These are phyloP conservation scores for Nephrocerus scutellatus DNA, from an alignment of 2,888 invertebrate species.

Conservation along the genomic window DNA sequence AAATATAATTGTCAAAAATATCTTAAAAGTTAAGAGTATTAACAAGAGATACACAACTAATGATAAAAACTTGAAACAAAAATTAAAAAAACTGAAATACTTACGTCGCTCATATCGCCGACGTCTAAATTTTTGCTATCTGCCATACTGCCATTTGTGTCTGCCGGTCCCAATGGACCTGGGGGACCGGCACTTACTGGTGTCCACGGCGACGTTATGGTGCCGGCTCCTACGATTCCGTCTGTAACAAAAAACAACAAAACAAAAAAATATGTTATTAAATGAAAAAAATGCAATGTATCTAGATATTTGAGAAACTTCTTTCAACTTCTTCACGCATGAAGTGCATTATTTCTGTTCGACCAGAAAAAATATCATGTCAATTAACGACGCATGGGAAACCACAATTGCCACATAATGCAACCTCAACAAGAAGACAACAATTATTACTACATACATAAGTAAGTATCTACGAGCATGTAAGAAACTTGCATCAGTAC, in stretches of 20 bases:
- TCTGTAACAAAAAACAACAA: conserved; percentile 48
- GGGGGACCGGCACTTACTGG: conserved; percentile 73
- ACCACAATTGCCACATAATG: too few relatives aligned
- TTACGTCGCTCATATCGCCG: conserved; percentile 83
- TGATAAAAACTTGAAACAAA: neutral
- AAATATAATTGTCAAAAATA: too few relatives aligned
- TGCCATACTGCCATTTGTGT: conserved; percentile 87
- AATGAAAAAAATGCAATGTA: neutral
- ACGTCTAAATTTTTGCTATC: conserved; percentile 88
- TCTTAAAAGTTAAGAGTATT: too few relatives aligned
- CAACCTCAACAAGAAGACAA: too few relatives aligned
- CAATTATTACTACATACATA: too few relatives aligned
- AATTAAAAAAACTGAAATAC: conserved; percentile 36
- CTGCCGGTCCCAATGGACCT: conserved; percentile 59
- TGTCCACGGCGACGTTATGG: conserved; percentile 95
- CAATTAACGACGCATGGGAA: too few relatives aligned
- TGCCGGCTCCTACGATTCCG: conserved; percentile 75
- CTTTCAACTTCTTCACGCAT: too few relatives aligned
- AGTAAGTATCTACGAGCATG: too few relatives aligned
- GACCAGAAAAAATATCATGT: too few relatives aligned
- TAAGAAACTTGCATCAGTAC: too few relatives aligned
- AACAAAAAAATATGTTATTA: conserved; percentile 11
- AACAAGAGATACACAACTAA: neutral
- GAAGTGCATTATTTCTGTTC: too few relatives aligned
- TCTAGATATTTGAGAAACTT: too few relatives aligned